Percentiles rank a stretch among this genome's conserved stretches.
phyloP scores from a whole-genome alignment of 2,797 vertebrate species.

The Microhierax caerulescens region DNA sequence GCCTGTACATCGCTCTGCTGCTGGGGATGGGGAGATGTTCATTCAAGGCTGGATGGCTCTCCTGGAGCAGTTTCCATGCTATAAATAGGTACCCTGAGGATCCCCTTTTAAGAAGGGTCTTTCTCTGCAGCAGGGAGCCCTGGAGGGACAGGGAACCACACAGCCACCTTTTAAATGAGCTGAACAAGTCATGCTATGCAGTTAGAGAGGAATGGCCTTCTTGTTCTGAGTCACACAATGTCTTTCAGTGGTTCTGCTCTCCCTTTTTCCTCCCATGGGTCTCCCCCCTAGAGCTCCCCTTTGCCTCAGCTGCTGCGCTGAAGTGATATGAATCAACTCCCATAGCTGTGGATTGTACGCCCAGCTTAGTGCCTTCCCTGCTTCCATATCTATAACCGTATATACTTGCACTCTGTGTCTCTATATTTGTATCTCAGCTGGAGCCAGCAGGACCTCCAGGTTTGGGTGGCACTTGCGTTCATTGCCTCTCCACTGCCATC shows the following conservation, averaged over 20 bases:
- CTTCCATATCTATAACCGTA: too few relatives aligned
- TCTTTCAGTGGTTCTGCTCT: not conserved
- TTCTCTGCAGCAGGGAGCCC: not conserved
- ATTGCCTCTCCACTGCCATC: not conserved
- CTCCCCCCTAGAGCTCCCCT: not conserved
- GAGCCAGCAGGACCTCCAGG: not conserved
- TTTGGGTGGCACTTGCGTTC: not conserved
- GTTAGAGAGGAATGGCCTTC: not conserved
- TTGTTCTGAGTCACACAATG: not conserved
- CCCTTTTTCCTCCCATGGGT: not conserved
- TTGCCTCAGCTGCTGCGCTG: not conserved
- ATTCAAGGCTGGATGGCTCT: not conserved
- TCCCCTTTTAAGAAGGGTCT: not conserved
- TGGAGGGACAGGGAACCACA: rapidly evolving
- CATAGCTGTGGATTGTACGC: not conserved
- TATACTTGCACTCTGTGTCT: not conserved
- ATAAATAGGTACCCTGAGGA: not conserved
- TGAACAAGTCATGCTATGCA: not conserved
- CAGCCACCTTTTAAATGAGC: not conserved
- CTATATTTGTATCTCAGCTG: not conserved
- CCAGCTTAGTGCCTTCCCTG: not conserved
- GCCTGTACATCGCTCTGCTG: not conserved
- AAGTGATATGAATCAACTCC: not conserved
- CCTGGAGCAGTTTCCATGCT: not conserved
- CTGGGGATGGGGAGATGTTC: not conserved